Conservation (phyloP, 1,140 invertebrate genomes). For the Liolophura sinensis region DNA sequence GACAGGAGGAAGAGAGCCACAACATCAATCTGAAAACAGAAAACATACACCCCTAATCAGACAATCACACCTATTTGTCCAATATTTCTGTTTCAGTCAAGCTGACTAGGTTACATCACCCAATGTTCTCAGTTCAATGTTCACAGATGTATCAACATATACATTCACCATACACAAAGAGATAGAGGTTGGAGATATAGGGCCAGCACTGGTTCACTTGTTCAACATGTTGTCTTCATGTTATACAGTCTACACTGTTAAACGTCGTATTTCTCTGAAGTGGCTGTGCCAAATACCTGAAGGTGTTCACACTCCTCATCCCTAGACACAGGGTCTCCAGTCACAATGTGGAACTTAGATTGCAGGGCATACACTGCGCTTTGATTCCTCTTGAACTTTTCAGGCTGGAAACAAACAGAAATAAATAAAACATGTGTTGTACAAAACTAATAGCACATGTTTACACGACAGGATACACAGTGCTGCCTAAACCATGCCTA, state of each 20-base stretch:
- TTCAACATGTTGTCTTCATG: too few species aligned
- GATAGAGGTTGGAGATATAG: too few species aligned
- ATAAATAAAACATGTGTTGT: neutral
- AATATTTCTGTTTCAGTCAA: too few species aligned
- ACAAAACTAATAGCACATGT: neutral
- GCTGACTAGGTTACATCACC: too few species aligned
- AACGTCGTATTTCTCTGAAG: too few species aligned
- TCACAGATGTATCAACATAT: too few species aligned
- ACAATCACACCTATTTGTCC: too few species aligned
- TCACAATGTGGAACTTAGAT: constrained; percentile 92
- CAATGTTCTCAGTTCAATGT: too few species aligned
- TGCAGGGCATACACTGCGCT: constrained; percentile 88
- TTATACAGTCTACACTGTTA: too few species aligned
- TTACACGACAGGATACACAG: neutral
- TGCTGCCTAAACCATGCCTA: too few species aligned
- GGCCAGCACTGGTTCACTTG: too few species aligned
- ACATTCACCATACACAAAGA: too few species aligned
- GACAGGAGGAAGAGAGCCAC: constrained; percentile 94
- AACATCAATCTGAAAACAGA: constrained; percentile 82
- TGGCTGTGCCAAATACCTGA: constrained; percentile 62
- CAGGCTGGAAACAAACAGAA: constrained; percentile 65
- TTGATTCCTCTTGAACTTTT: constrained; percentile 94
- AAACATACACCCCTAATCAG: neutral
- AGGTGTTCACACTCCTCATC: constrained; percentile 91
- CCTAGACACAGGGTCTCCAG: constrained; percentile 78